These are phyloP conservation scores for Apodemus speciosus DNA, from an alignment of 2,113 vertebrate genomes.

Conservation along the genomic window DNA sequence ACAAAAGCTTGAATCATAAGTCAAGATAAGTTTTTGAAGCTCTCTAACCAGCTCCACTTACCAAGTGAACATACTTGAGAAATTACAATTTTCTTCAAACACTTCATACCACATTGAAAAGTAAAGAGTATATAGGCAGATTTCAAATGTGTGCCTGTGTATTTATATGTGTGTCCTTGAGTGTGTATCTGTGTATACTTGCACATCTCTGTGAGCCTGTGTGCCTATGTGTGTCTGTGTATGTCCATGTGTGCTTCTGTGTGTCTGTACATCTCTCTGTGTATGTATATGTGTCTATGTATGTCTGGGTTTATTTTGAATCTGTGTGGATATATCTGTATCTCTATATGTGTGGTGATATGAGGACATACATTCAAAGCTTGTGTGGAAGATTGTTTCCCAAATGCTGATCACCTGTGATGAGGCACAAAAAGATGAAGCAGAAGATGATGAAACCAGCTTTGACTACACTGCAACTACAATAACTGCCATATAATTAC, in stretches of 20 bases:
- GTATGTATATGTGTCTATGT: background rate
- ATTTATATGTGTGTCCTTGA: background rate
- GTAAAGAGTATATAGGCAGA: background rate
- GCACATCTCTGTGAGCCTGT: background rate
- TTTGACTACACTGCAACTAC: background rate
- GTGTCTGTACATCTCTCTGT: background rate
- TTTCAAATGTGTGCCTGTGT: background rate
- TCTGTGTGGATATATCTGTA: background rate
- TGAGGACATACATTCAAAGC: background rate
- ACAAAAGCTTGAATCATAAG: too few species aligned
- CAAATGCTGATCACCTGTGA: background rate
- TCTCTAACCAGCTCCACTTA: background rate
- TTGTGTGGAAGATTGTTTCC: fast-evolving
- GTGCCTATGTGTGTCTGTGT: background rate
- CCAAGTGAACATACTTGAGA: background rate
- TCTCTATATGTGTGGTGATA: background rate
- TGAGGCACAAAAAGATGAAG: background rate
- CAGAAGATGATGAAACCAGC: background rate
- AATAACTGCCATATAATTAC: background rate
- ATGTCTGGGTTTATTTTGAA: background rate
- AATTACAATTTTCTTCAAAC: background rate
- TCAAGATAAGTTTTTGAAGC: background rate
- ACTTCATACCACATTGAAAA: background rate
- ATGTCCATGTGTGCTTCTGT: background rate
- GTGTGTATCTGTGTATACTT: background rate